Evolutionary conservation across 2,888 invertebrate species (phyloP), one percentile per base, ranked within the genome.

Genomic region (Tipula unca): DNA sequence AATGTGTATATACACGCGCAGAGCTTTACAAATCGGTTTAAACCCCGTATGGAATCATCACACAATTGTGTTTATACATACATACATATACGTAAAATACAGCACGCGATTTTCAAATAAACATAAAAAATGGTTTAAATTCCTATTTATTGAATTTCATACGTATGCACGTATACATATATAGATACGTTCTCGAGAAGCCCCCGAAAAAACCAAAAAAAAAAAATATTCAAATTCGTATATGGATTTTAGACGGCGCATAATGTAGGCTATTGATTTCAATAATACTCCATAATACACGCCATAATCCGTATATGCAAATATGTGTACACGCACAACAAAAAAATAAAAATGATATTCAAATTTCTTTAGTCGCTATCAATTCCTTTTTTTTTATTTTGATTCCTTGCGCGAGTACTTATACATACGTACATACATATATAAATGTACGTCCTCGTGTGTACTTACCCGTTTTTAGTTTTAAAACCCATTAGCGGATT

Each of bases 221-320:
- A 48, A 48, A 48, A 17, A 0, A 69, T 69, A 48, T 69, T 69
- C 3, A 69, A 69, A 69, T 69, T 69, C 25, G 69, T 25, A 69
- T 10, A 69, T 25, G 48, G 48, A 48, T 25, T 69, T 25, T 69
- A 69, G 69, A 25, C 25, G 69, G 25, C 20, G 13, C 25, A 69
- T 69, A 69, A 69, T 69, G 10, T 69, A 69, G 69, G 69, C 69
- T 69, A 69, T 69, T 69, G 69, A 69, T 69, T 69, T 69, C 69
- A 69, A 69, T 69, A 69, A 69, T 20, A 69, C 69, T 25, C 69
- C 13, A 25, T 1, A n/a, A n/a, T n/a, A 25, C 25, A 69, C 10
- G 13, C 20, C 13, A 69, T 69, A 69, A 69, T 69, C 69, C 69
- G 1, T 20, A 69, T 8, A 25, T 69, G 25, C 69, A 69, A 69